These are phyloP conservation scores for Baryphthengus martii DNA, from an alignment of 2,113 vertebrate species.

Conservation along the genomic window DNA sequence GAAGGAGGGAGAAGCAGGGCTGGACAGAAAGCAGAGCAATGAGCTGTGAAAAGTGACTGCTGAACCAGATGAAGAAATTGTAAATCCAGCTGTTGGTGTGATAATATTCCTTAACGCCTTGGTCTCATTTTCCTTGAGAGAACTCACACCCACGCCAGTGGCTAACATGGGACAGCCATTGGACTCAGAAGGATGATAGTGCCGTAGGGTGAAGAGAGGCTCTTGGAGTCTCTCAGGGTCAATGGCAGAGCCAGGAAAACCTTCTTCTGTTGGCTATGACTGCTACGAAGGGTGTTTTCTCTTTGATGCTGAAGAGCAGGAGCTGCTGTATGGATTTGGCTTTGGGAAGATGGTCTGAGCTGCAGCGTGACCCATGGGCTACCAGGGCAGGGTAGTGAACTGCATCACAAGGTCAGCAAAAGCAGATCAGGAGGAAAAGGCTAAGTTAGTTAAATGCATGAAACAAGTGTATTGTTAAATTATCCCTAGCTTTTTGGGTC, in stretches of 20 bases:
- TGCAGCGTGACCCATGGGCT: not conserved
- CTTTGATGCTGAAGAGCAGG: not conserved
- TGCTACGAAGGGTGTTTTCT: not conserved
- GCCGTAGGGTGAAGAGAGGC: not conserved
- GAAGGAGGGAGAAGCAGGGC: not conserved
- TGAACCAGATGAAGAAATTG: not conserved
- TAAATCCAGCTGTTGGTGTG: constrained; percentile 20
- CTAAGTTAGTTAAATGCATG: not conserved
- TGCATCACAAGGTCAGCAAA: not conserved
- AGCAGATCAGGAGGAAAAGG: not conserved
- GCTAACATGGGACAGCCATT: not conserved
- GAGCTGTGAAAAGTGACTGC: not conserved
- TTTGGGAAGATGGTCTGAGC: not conserved
- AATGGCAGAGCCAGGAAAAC: not conserved
- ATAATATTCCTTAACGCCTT: not conserved
- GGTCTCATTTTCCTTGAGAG: not conserved
- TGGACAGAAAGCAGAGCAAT: constrained; percentile 48
- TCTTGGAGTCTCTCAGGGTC: not conserved
- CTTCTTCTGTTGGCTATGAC: not conserved
- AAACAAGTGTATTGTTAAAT: not conserved
- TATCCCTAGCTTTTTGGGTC: not conserved
- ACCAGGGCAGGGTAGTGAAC: not conserved
- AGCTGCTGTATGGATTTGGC: not conserved
- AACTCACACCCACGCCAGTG: fast-evolving
- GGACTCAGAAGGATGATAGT: not conserved